phyloP scores from a whole-genome alignment of 37 sponge, comb jelly and placozoan species.

The Chondrilla cf. caribensis region DNA sequence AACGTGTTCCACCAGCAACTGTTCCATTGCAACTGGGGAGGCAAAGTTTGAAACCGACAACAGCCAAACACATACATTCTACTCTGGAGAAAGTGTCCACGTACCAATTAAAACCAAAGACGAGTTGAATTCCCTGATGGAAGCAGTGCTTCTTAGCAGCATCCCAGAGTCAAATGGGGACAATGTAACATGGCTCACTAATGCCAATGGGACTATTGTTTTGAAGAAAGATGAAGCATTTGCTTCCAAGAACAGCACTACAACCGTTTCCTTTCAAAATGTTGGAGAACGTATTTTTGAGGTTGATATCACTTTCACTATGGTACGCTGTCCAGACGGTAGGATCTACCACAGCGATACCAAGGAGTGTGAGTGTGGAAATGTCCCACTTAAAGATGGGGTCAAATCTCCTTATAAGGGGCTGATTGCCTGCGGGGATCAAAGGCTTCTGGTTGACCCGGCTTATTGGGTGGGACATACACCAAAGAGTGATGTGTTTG shows the following conservation, averaged over 20 bases:
- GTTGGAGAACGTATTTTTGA: background rate
- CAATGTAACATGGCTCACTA: background rate
- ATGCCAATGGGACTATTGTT: too few species aligned
- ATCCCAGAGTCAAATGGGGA: background rate
- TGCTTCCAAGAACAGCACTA: background rate
- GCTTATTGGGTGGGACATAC: background rate
- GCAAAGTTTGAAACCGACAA: background rate
- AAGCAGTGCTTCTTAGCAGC: background rate
- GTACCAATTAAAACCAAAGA: slow-evolving; percentile 7
- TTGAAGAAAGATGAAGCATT: background rate
- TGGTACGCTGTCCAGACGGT: background rate
- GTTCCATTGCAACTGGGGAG: slow-evolving; percentile 34
- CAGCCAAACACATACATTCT: background rate
- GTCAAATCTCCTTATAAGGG: background rate
- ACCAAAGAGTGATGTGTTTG: background rate
- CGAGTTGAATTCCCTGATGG: background rate
- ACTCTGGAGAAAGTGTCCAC: background rate
- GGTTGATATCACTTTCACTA: background rate
- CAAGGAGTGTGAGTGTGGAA: background rate
- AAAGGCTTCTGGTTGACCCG: background rate
- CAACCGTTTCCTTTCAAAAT: background rate
- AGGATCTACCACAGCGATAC: background rate
- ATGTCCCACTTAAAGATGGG: background rate
- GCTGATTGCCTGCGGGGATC: background rate
- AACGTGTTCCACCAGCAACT: background rate